phyloP scores from a whole-genome alignment of 2,797 vertebrate genomes.

The Oryzias sinensis region DNA sequence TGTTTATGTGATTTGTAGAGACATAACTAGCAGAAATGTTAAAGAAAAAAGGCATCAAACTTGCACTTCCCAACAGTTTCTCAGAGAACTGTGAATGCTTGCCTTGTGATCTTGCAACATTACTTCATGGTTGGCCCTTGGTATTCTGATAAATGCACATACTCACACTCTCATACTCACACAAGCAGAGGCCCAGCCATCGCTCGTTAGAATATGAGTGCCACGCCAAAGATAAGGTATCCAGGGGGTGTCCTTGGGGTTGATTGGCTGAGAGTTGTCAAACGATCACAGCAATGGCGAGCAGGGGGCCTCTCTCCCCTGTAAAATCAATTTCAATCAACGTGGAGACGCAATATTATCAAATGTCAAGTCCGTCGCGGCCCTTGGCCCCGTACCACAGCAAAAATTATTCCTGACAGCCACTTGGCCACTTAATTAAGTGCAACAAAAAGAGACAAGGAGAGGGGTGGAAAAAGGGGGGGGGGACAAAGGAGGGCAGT shows the following conservation, averaged over 20 bases:
- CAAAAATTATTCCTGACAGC: slow-evolving; percentile 99
- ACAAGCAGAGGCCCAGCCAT: slow-evolving; percentile 69
- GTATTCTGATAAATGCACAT: slow-evolving; percentile 28
- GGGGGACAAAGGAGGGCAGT: slow-evolving; percentile 9
- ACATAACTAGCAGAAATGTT: slow-evolving; percentile 3
- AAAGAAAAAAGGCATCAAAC: neutral
- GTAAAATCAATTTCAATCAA: slow-evolving; percentile 99
- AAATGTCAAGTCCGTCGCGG: slow-evolving; percentile 91
- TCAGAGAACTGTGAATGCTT: slow-evolving; percentile 75
- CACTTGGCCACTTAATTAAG: slow-evolving; percentile 99
- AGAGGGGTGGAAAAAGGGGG: slow-evolving; percentile 27
- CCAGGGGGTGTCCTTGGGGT: slow-evolving; percentile 85
- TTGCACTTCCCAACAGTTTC: slow-evolving; percentile 63
- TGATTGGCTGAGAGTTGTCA: slow-evolving; percentile 89
- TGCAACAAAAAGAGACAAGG: slow-evolving; percentile 79
- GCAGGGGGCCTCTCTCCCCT: slow-evolving; percentile 38
- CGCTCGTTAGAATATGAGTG: slow-evolving; percentile 81
- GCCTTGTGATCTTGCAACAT: slow-evolving; percentile 77
- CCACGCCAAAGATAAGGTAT: slow-evolving; percentile 69
- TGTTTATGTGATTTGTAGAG: neutral
- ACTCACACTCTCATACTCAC: slow-evolving; percentile 12
- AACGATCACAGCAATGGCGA: slow-evolving; percentile 69
- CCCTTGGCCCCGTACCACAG: slow-evolving; percentile 77
- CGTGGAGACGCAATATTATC: slow-evolving; percentile 98
- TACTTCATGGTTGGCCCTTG: slow-evolving; percentile 58